phyloP scores from a whole-genome alignment of 2,888 invertebrate genomes.

The Theretra japonica region DNA sequence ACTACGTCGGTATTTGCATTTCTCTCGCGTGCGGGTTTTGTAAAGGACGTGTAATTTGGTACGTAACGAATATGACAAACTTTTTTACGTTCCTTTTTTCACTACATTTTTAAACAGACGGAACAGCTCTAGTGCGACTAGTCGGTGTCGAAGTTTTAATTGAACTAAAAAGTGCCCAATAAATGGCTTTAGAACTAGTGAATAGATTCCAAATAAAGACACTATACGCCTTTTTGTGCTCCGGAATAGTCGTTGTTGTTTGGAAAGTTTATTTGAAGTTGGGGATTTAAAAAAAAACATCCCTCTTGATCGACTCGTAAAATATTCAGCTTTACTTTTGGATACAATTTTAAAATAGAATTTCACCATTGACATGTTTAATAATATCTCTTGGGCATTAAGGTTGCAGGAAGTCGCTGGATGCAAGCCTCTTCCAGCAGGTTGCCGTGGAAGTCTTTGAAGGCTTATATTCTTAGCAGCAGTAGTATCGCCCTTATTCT shows the following conservation, averaged over 20 bases:
- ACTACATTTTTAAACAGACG: neutral
- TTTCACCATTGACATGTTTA: too few relatives aligned
- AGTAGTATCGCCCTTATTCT: too few relatives aligned
- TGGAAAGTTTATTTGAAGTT: neutral
- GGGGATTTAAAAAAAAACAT: neutral
- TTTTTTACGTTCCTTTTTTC: neutral
- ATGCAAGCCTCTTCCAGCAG: too few relatives aligned
- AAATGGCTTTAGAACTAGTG: neutral
- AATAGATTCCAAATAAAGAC: neutral
- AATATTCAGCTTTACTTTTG: too few relatives aligned
- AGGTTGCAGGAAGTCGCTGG: too few relatives aligned
- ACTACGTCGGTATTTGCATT: neutral
- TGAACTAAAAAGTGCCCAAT: constrained; percentile 4
- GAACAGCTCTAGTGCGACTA: neutral
- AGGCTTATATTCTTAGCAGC: too few relatives aligned
- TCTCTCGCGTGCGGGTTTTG: neutral
- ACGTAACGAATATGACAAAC: constrained; percentile 11
- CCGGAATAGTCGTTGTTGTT: neutral
- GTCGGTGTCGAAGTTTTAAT: constrained; percentile 2
- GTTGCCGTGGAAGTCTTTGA: too few relatives aligned
- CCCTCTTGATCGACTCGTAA: too few relatives aligned
- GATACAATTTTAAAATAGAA: too few relatives aligned
- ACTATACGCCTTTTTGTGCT: neutral
- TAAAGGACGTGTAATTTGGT: constrained; percentile 6
- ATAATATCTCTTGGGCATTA: too few relatives aligned